phyloP scores from a whole-genome alignment of 64 coral and sea anemone genomes.

The Acropora tenuis region DNA sequence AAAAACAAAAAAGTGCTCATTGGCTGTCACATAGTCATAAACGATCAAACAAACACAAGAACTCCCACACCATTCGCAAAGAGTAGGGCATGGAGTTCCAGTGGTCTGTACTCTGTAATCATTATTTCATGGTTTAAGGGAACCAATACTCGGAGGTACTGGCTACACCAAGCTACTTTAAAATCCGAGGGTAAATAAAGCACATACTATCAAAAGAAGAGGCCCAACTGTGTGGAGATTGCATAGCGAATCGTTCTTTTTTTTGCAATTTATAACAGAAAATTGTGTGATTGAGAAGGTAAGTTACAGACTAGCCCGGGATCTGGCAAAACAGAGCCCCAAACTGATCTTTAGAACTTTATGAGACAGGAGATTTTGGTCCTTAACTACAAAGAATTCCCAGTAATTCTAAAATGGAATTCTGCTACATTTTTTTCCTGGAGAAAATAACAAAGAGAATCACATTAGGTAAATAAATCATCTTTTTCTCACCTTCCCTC shows the following conservation, averaged over 20 bases:
- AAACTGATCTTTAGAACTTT: background rate
- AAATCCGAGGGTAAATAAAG: too few species aligned
- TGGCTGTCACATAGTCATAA: background rate
- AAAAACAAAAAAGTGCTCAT: too few species aligned
- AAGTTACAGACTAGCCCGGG: background rate
- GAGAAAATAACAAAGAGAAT: background rate
- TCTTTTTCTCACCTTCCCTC: background rate
- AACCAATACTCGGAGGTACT: too few species aligned
- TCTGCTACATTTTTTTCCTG: background rate
- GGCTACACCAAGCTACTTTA: too few species aligned
- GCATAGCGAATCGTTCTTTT: background rate
- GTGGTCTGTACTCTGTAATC: too few species aligned
- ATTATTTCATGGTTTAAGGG: too few species aligned
- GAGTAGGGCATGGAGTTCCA: too few species aligned
- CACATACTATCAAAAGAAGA: background rate
- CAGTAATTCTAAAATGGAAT: background rate
- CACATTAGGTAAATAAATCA: background rate
- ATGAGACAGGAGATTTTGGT: background rate
- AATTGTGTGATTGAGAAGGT: background rate
- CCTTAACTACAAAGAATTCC: constrained; percentile 11
- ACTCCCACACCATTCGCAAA: background rate
- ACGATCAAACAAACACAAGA: background rate
- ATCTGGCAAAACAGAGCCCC: constrained; percentile 11
- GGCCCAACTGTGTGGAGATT: background rate
- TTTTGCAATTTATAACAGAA: background rate